These are phyloP conservation scores for Microplitis manilae DNA, from an alignment of 2,888 invertebrate genomes.

Conservation along the genomic window DNA sequence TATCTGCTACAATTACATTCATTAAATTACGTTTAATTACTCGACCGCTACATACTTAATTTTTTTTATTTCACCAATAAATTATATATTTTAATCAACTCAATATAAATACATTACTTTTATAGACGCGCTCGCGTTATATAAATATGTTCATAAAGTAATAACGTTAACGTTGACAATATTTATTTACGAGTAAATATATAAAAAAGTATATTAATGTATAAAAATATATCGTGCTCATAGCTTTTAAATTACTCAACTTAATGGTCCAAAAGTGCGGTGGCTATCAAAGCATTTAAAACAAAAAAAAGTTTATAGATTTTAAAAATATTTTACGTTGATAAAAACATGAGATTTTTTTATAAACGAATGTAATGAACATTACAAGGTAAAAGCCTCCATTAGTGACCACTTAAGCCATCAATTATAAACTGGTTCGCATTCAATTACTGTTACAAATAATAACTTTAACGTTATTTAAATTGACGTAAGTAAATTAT, in stretches of 20 bases:
- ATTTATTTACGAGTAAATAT: not conserved
- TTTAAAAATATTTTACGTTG: conserved; percentile 26
- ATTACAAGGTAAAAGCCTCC: not conserved
- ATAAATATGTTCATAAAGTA: not conserved
- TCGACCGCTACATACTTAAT: no score
- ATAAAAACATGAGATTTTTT: conserved; percentile 16
- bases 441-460: not conserved
- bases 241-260: not conserved
- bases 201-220: not conserved
- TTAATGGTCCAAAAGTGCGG: not conserved
- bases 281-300: not conserved
- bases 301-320: not conserved
- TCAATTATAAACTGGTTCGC: not conserved
- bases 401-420: not conserved
- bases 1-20: no score
- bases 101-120: no score
- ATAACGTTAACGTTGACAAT: not conserved
- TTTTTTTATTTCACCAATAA: no score
- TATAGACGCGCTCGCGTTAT: not conserved
- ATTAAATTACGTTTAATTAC: no score
- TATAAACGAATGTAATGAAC: not conserved
- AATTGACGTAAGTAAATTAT: not conserved
- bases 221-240: no score
- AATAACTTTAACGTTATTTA: not conserved
- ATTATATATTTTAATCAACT: no score